phyloP scores from a whole-genome alignment of 2,113 vertebrate species.

The Heterocephalus glaber region DNA sequence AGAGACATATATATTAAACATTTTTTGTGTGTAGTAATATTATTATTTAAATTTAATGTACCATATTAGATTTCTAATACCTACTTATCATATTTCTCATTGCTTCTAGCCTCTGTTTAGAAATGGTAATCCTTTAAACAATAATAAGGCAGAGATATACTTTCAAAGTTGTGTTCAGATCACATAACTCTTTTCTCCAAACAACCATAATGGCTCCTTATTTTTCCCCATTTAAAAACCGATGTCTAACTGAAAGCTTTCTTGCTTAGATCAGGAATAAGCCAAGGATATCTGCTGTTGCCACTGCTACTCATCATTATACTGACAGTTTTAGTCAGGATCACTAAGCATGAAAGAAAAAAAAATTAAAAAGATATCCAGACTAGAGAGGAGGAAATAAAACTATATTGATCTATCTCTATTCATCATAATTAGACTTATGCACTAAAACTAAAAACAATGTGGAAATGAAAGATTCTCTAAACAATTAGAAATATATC shows the following conservation, averaged over 20 bases:
- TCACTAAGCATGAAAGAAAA: neutral
- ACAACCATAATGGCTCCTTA: neutral
- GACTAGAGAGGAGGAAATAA: neutral
- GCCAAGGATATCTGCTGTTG: neutral
- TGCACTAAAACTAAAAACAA: neutral
- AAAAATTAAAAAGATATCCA: neutral
- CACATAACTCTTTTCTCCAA: neutral
- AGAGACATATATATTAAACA: neutral
- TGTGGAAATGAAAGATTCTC: neutral
- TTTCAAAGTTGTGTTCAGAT: neutral
- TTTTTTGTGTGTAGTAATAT: neutral
- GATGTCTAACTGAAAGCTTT: neutral
- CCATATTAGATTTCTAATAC: neutral
- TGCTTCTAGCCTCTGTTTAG: neutral
- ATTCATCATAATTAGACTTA: neutral
- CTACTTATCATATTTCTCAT: neutral
- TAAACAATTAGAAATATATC: neutral
- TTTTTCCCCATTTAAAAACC: neutral
- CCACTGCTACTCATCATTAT: neutral
- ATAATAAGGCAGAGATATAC: neutral
- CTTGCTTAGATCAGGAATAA: neutral
- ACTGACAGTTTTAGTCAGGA: neutral
- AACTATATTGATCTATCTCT: neutral
- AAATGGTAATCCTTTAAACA: constrained; percentile 27
- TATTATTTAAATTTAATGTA: constrained; percentile 40